phyloP scores from a whole-genome alignment of 2,888 invertebrate genomes.

The Chrysolina haemoptera region DNA sequence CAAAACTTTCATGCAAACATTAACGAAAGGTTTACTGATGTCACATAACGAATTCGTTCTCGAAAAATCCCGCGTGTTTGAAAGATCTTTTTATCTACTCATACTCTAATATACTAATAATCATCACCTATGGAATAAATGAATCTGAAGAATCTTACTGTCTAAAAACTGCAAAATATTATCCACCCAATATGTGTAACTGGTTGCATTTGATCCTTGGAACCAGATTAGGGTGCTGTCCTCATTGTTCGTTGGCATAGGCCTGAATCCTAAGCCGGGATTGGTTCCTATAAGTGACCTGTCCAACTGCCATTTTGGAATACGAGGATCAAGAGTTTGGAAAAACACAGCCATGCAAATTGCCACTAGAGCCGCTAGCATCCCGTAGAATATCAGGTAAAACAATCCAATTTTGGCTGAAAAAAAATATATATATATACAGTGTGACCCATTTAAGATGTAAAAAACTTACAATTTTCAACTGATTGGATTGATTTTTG shows the following conservation, averaged over 20 bases:
- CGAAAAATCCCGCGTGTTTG: too few species aligned
- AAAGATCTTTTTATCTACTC: too few species aligned
- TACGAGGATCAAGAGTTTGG: slow-evolving; percentile 89
- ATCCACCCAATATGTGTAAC: slow-evolving; percentile 85
- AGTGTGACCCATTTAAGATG: too few species aligned
- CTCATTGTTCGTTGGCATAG: slow-evolving; percentile 88
- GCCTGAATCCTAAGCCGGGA: slow-evolving; percentile 96
- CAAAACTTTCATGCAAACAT: too few species aligned
- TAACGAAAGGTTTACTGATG: too few species aligned
- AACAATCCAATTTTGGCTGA: slow-evolving; percentile 95
- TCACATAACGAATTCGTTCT: too few species aligned
- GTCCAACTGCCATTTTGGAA: slow-evolving; percentile 91
- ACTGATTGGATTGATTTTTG: too few species aligned
- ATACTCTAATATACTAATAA: too few species aligned
- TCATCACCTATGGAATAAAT: too few species aligned
- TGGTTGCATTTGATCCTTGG: slow-evolving; percentile 83
- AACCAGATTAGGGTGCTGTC: slow-evolving; percentile 98
- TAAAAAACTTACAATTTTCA: too few species aligned
- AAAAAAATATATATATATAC: too few species aligned
- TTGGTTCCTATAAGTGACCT: slow-evolving; percentile 93
- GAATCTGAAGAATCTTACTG: slow-evolving; percentile 73
- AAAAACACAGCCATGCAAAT: slow-evolving; percentile 96
- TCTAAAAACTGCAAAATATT: slow-evolving; percentile 83
- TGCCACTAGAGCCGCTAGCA: slow-evolving; percentile 92
- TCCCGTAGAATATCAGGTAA: slow-evolving; percentile 94